Percentiles rank a stretch among this genome's conserved stretches.
Conservation (phyloP, 2,888 invertebrate genomes). For the Brachyopa scutellaris region DNA sequence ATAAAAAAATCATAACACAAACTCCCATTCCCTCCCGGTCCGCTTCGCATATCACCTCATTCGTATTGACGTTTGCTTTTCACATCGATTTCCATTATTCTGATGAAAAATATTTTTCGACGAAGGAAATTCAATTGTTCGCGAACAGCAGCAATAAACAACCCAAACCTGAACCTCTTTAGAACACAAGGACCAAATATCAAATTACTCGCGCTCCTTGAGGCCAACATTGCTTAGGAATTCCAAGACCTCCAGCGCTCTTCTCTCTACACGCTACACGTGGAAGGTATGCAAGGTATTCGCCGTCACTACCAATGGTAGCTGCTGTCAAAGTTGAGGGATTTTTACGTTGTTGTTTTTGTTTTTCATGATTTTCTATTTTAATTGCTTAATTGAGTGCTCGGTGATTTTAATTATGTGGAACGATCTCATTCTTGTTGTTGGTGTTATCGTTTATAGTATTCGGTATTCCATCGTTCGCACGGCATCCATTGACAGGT, state of each 20-base stretch:
- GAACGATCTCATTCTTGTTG: slow-evolving; percentile 10
- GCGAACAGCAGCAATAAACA: slow-evolving; percentile 32
- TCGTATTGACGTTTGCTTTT: slow-evolving; percentile 56
- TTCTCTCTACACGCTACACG: neutral
- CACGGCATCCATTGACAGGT: slow-evolving; percentile 67
- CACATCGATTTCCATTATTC: slow-evolving; percentile 49
- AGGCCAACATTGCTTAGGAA: slow-evolving; percentile 10
- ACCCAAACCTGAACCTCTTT: slow-evolving; percentile 23
- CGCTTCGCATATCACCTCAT: neutral
- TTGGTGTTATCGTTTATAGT: slow-evolving; percentile 14
- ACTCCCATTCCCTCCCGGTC: slow-evolving; percentile 32
- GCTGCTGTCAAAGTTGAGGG: slow-evolving; percentile 26
- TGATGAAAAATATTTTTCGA: slow-evolving; percentile 6
- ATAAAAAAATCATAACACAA: slow-evolving; percentile 60
- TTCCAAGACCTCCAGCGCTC: slow-evolving; percentile 28
- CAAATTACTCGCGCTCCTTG: slow-evolving; percentile 58
- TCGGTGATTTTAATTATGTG: slow-evolving; percentile 56
- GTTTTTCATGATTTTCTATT: slow-evolving; percentile 42
- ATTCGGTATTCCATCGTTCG: slow-evolving; percentile 12
- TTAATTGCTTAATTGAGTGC: slow-evolving; percentile 69
- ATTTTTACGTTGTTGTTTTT: slow-evolving; percentile 1
- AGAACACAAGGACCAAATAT: slow-evolving; percentile 57
- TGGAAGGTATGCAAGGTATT: slow-evolving; percentile 6
- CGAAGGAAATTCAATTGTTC: slow-evolving; percentile 57
- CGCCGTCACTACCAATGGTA: slow-evolving; percentile 16